phyloP scores from a whole-genome alignment of 2,888 invertebrate species.

The Ophion obscuratus region DNA sequence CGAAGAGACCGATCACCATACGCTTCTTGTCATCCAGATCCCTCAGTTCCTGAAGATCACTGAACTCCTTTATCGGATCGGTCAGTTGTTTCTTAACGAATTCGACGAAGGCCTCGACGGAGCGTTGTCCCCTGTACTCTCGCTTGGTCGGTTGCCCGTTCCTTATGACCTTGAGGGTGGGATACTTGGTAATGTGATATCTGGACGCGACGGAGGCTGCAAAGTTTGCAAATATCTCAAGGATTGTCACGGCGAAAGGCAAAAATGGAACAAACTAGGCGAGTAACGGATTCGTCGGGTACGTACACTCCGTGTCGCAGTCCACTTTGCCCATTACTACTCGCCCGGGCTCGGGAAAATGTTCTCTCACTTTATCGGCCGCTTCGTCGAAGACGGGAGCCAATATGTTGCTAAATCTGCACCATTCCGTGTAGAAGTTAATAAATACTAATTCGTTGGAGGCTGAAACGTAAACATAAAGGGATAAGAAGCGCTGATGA shows the following conservation, averaged over 20 bases:
- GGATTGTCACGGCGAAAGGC: not conserved
- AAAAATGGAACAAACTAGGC: slow-evolving; percentile 6
- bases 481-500: not conserved
- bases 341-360: slow-evolving; percentile 92
- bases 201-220: slow-evolving; percentile 91
- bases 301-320: slow-evolving; percentile 95
- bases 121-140: slow-evolving; percentile 95
- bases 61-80: slow-evolving; percentile 93
- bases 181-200: slow-evolving; percentile 99
- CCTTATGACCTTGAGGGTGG: slow-evolving; percentile 97
- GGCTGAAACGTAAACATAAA: slow-evolving; percentile 87
- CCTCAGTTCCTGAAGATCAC: slow-evolving; percentile 89
- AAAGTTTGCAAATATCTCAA: slow-evolving; percentile 61
- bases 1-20: slow-evolving; percentile 96
- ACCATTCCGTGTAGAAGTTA: slow-evolving; percentile 99
- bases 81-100: slow-evolving; percentile 96
- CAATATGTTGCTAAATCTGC: slow-evolving; percentile 98
- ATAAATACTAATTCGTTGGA: slow-evolving; percentile 98
- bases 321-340: slow-evolving; percentile 98
- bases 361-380: slow-evolving; percentile 92
- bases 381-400: slow-evolving; percentile 99
- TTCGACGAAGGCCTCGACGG: slow-evolving; percentile 94
- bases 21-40: slow-evolving; percentile 92
- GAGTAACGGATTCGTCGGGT: not conserved
- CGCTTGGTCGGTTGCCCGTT: slow-evolving; percentile 95